Base-by-base conservation (phyloP, 2,888 invertebrate genomes). In the Ditylenchus weischeri region DNA sequence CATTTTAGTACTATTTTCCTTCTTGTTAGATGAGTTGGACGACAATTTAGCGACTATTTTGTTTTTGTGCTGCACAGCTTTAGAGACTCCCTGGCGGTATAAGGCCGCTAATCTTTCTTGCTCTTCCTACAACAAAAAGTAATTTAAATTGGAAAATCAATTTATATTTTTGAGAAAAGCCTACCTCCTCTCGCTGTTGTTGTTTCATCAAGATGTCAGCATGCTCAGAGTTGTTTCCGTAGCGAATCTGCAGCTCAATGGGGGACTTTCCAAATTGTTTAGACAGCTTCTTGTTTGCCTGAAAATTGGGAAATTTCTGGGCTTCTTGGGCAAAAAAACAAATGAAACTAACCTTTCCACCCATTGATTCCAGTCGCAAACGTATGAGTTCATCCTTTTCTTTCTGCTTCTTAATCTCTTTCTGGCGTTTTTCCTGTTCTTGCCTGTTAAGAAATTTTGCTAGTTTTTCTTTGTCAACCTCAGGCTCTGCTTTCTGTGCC, bases 241-340 rank as follows among this genome's bases (percentile, higher is more conserved):
- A 78, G 11, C 75, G 66, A 36, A 75, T 75, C 69, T 79, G 79
- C n/a, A 79, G 58, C 19, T 76, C 72, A 19, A 79, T 71, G 0
- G 74, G 71, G 63, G 75, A 71, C 54, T 76, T 61, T 43, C 79
- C 79, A 51, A 79, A 79, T 29, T 78, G 78, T 61, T 73, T 74
- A 15, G 76, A 78, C 49, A 79, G 73, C 65, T 79, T 79, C 65
- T 78, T 79, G 62, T 73, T 79, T n/a, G 79, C 79, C 73, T 75
- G 23, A 72, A 69, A 43, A 50, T 36, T 2, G 10, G 18, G 29
- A 29, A 29, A 29, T 29, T 2, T 29, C 5, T 29, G 29, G 29
- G 5, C 29, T 29, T 29, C 29, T 29, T 29, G 3, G 36, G 11
- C 15, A 29, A 59, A 57, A 3, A 29, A 5, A 29, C 29, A 29